These are phyloP conservation scores for Xyrichtys novacula DNA, from an alignment of 2,797 vertebrate species.

Conservation along the genomic window DNA sequence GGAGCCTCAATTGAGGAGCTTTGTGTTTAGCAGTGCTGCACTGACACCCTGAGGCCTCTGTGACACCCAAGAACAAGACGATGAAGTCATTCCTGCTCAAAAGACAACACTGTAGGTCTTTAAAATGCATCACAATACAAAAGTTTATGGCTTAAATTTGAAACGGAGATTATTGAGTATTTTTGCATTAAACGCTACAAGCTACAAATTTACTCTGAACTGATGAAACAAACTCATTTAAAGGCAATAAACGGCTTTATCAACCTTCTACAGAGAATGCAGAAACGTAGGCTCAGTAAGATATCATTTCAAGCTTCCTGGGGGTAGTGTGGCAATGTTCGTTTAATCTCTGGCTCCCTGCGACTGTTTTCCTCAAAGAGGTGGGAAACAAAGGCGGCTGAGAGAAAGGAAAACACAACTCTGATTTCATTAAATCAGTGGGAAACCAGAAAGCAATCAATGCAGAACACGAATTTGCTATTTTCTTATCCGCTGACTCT, in stretches of 20 bases:
- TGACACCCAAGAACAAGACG: slow-evolving; percentile 3
- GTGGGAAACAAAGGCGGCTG: slow-evolving; percentile 53
- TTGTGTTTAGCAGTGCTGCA: slow-evolving; percentile 39
- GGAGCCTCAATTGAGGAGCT: slow-evolving; percentile 1
- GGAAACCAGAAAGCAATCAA: slow-evolving; percentile 64
- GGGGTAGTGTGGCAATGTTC: slow-evolving; percentile 58
- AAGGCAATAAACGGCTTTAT: slow-evolving; percentile 64
- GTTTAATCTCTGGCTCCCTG: slow-evolving; percentile 66
- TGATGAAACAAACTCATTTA: slow-evolving; percentile 58
- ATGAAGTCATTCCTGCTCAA: slow-evolving; percentile 12
- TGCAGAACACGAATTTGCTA: slow-evolving; percentile 41
- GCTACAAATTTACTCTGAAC: slow-evolving; percentile 31
- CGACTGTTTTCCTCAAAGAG: slow-evolving; percentile 58
- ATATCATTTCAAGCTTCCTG: slow-evolving; percentile 70
- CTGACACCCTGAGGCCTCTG: slow-evolving; percentile 63
- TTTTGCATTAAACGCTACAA: slow-evolving; percentile 31
- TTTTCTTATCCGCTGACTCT: slow-evolving; percentile 54
- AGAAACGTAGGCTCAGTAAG: slow-evolving; percentile 44
- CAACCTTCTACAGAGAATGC: slow-evolving; percentile 57
- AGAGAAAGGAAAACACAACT: slow-evolving; percentile 58
- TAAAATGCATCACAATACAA: too few relatives aligned
- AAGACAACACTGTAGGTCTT: not conserved
- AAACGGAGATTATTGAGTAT: slow-evolving; percentile 7
- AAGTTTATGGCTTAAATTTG: not conserved
- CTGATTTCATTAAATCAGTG: slow-evolving; percentile 64